Evolutionary conservation across 2,888 invertebrate species (phyloP).

Genomic region (Cheilosia soror): DNA sequence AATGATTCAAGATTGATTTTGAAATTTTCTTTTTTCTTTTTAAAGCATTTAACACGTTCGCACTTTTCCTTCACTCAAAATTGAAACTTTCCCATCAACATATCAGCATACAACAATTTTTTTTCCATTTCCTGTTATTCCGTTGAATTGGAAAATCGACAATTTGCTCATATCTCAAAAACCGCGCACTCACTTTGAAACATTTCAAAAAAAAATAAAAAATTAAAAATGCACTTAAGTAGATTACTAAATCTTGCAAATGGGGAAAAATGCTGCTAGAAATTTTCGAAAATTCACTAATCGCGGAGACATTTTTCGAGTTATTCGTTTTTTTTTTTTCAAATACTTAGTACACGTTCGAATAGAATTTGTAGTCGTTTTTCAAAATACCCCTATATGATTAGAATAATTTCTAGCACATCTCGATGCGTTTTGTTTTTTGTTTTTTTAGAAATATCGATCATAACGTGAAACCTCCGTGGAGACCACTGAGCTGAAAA

Average conservation of each 20-base stretch:
- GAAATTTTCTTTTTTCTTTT: slow-evolving; percentile 39
- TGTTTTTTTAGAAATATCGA: slow-evolving; percentile 60
- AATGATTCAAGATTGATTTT: slow-evolving; percentile 73
- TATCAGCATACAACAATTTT: slow-evolving; percentile 49
- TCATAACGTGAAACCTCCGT: slow-evolving; percentile 83
- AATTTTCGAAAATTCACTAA: slow-evolving; percentile 54
- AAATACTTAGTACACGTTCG: slow-evolving; percentile 25
- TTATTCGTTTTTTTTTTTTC: slow-evolving; percentile 47
- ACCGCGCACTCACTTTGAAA: slow-evolving; percentile 47
- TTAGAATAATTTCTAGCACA: slow-evolving; percentile 62
- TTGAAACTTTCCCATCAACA: slow-evolving; percentile 30
- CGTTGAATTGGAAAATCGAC: slow-evolving; percentile 55
- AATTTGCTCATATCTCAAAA: slow-evolving; percentile 49
- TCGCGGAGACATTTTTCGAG: slow-evolving; percentile 72
- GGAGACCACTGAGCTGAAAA: slow-evolving; percentile 82
- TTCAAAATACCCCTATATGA: slow-evolving; percentile 45
- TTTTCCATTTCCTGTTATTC: slow-evolving; percentile 56
- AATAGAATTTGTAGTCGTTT: slow-evolving; percentile 31
- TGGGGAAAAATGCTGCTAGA: slow-evolving; percentile 53
- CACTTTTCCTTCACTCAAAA: slow-evolving; percentile 29
- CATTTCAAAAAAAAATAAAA: neutral
- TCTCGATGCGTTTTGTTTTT: slow-evolving; percentile 62
- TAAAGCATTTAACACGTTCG: slow-evolving; percentile 58
- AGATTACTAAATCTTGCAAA: slow-evolving; percentile 61
- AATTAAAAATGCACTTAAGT: slow-evolving; percentile 56